phyloP scores from a whole-genome alignment of 2,888 invertebrate species.

The Drosophila pseudotalamancana region DNA sequence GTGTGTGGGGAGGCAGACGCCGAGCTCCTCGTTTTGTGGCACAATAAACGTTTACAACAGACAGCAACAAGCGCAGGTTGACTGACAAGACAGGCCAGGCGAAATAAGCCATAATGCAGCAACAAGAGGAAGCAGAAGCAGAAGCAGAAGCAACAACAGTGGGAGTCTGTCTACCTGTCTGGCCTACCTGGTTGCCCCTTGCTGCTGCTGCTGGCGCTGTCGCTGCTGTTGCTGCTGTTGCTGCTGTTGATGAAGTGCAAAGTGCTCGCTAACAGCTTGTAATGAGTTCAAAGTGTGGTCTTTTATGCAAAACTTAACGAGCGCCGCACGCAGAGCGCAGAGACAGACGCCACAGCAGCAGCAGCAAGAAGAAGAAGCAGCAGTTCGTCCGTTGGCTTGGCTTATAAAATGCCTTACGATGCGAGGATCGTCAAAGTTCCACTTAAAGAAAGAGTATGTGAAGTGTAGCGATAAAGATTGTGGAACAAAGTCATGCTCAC shows the following conservation, averaged over 20 bases:
- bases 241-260: constrained; percentile 72
- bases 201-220: constrained; percentile 15
- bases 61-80: background rate
- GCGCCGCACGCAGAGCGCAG: too few species aligned
- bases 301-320: constrained; percentile 45
- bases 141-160: background rate
- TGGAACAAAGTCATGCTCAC: background rate
- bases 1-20: constrained; percentile 8
- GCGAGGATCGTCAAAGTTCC: background rate
- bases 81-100: constrained; percentile 59
- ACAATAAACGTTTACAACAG: constrained; percentile 74
- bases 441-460: background rate
- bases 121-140: background rate
- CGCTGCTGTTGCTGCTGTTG: constrained; percentile 36
- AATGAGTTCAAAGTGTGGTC: constrained; percentile 65
- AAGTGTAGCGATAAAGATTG: background rate
- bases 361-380: background rate
- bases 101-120: constrained; percentile 74
- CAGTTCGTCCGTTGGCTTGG: background rate
- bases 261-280: constrained; percentile 77
- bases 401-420: constrained; percentile 2
- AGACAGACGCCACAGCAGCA: background rate
- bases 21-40: constrained; percentile 69
- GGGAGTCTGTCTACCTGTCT: constrained; percentile 9
- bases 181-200: constrained; percentile 13